These are phyloP conservation scores for Lasioglossum pauxillum DNA, from an alignment of 2,888 invertebrate species.

Conservation along the genomic window DNA sequence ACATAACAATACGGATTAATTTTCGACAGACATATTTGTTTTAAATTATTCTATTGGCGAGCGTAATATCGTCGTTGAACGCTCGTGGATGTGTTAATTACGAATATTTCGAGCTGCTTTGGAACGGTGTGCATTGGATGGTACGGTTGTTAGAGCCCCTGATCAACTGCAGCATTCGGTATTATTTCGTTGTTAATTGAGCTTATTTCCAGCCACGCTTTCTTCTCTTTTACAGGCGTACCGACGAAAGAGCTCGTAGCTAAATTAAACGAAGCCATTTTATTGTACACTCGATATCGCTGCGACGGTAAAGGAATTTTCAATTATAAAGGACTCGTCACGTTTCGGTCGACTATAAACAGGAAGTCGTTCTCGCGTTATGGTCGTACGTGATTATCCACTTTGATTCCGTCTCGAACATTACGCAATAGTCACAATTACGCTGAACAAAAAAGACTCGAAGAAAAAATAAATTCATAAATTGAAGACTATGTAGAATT, in stretches of 20 bases:
- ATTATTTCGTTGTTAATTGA: conserved; percentile 29
- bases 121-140: not conserved
- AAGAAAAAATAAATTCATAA: no score
- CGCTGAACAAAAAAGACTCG: not conserved
- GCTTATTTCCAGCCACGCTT: conserved; percentile 5
- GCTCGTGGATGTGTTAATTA: not conserved
- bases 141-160: not conserved
- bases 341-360: not conserved
- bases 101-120: not conserved
- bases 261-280: conserved; percentile 43
- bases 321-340: conserved; percentile 37
- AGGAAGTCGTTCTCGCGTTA: not conserved
- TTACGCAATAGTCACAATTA: not conserved
- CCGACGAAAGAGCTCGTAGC: not conserved
- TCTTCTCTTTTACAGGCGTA: not conserved
- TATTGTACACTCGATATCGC: conserved; percentile 10
- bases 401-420: not conserved
- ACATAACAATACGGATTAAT: not conserved
- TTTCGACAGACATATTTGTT: not conserved
- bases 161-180: not conserved
- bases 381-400: not conserved
- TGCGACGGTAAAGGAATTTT: conserved; percentile 32
- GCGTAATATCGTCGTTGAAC: not conserved
- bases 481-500: not conserved
- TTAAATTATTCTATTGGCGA: not conserved